A percentile compares a stretch with the other conserved stretches of the same genome.
These are phyloP conservation scores for Pristiophorus japonicus DNA, from an alignment of 2,113 vertebrate species.

Conservation along the genomic window DNA sequence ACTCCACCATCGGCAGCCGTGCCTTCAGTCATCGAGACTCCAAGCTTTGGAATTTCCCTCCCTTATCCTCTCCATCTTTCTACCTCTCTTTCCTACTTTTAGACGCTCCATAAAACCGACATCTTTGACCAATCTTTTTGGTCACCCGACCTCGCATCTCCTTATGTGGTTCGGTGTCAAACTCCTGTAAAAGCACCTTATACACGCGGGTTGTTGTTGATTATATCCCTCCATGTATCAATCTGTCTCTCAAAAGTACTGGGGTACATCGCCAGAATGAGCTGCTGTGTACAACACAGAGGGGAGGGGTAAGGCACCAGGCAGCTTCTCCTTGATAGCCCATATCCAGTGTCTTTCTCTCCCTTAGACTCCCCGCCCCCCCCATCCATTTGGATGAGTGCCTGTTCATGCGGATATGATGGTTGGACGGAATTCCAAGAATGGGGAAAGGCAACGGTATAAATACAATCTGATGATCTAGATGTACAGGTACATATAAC, in stretches of 20 bases:
- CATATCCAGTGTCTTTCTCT: neutral
- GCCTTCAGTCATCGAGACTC: too few species aligned
- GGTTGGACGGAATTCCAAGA: neutral
- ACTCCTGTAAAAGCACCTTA: neutral
- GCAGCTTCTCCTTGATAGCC: too few species aligned
- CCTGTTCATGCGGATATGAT: neutral
- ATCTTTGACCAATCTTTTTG: too few species aligned
- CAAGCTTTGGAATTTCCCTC: too few species aligned
- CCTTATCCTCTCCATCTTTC: too few species aligned
- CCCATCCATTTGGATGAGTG: neutral
- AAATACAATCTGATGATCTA: neutral
- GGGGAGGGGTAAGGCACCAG: too few species aligned
- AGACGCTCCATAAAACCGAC: too few species aligned
- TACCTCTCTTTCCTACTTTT: too few species aligned
- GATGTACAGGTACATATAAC: neutral
- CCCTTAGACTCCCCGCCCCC: neutral
- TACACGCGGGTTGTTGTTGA: neutral
- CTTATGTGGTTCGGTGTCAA: too few species aligned
- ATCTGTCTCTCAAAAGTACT: neutral
- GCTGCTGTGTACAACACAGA: too few species aligned
- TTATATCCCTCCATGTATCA: neutral
- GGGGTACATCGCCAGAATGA: neutral
- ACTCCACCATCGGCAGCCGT: too few species aligned
- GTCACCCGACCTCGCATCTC: too few species aligned
- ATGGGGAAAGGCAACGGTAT: neutral